Evolutionary conservation across 2,888 invertebrate species (phyloP), one percentile per base, ranked within the genome.

Genomic region (Drosophila colorata): DNA sequence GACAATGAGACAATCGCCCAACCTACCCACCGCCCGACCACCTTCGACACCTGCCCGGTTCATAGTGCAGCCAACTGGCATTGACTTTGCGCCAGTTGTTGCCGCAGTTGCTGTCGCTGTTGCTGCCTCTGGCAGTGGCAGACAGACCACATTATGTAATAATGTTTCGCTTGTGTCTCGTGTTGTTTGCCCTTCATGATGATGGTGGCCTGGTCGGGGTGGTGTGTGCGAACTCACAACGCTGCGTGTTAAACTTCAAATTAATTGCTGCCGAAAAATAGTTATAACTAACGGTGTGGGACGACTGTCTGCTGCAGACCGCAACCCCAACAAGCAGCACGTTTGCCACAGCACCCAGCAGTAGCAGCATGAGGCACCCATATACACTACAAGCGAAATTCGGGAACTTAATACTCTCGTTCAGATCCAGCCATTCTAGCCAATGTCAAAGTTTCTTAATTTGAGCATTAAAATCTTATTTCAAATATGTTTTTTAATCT

Each of bases 241-340:
- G 77, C 57, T 73, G 80, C 71, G 87, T 87, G 74, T 72, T 87
- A 80, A 88, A 88, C 85, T 88, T 74, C 69, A 87, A 88, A 87
- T 88, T 85, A 88, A 85, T 85, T 85, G 87, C 87, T 76, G 65
- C 81, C 89, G 71, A 84, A 84, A 84, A 84, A 87, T 78, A 64
- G 78, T 75, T 78, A 77, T 72, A 68, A 67, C 46, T 41, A 33
- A 18, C 51, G 43, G 52, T 40, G 38, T 47, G 65, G 14, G 56
- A 31, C 7, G 60, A 53, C 51, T 76, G 89, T 72, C 78, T 80
- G 78, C 58, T 70, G 67, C 49, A 69, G 67, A 87, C 88, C 83
- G 46, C 89, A 83, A 72, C 69, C 64, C 69, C 74, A 81, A 80
- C 85, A 89, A 83, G 80, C 66, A 73, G 88, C 81, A 85, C 80